Conservation (phyloP, 2,113 vertebrate genomes). For the Choloepus hoffmanni region DNA sequence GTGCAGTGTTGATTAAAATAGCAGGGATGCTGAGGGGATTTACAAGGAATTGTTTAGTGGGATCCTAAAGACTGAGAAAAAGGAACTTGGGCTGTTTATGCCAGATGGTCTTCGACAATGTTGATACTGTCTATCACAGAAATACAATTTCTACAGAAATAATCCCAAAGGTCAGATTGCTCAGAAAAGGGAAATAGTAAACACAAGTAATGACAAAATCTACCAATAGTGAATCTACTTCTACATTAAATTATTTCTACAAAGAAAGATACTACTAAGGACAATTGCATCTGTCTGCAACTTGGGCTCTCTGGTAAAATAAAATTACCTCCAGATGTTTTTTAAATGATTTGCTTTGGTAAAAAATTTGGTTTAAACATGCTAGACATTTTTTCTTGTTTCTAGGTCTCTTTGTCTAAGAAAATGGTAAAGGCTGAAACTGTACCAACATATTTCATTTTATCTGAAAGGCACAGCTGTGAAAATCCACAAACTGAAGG, state of each 20-base stretch:
- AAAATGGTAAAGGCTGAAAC: background rate
- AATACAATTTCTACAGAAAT: slow-evolving; percentile 51
- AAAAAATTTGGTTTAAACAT: slow-evolving; percentile 47
- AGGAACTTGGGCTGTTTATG: background rate
- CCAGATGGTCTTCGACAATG: background rate
- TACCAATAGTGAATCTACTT: slow-evolving; percentile 8
- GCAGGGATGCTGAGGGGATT: background rate
- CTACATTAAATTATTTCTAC: slow-evolving; percentile 52
- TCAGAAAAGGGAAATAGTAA: slow-evolving; percentile 45
- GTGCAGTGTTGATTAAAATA: slow-evolving; percentile 60
- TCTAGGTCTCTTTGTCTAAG: background rate
- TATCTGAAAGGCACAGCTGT: slow-evolving; percentile 31
- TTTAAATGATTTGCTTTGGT: slow-evolving; percentile 22
- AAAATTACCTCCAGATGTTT: background rate
- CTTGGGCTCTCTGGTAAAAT: slow-evolving; percentile 17
- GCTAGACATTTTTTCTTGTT: background rate
- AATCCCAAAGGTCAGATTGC: slow-evolving; percentile 42
- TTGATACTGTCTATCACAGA: slow-evolving; percentile 23
- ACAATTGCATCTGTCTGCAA: slow-evolving; percentile 11
- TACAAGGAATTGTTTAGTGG: slow-evolving; percentile 26
- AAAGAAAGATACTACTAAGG: background rate
- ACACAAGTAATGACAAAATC: slow-evolving; percentile 50
- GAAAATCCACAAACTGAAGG: slow-evolving; percentile 29
- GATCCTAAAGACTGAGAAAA: background rate
- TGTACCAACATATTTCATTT: background rate